These are phyloP conservation scores for Burhinus bistriatus DNA, from an alignment of 2,113 vertebrate genomes.

Conservation along the genomic window DNA sequence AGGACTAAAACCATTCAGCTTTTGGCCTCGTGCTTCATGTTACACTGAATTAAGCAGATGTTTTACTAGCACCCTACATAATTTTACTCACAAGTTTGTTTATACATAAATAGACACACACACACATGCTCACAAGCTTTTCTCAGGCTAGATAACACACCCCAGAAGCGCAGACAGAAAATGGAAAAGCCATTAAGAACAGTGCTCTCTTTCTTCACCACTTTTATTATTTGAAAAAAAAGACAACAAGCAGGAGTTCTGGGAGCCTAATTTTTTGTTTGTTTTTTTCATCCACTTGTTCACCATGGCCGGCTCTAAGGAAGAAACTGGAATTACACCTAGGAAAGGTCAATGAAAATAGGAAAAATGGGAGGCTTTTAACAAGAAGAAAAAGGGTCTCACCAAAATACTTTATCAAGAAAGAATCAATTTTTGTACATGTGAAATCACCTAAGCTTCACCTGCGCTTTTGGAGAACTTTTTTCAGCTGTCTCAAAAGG, in stretches of 20 bases:
- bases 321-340: neutral
- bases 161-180: neutral
- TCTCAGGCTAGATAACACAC: neutral
- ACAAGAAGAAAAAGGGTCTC: neutral
- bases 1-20: neutral
- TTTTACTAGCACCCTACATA: neutral
- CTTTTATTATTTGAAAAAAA: neutral
- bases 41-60: neutral
- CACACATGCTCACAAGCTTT: neutral
- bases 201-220: neutral
- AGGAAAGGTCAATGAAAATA: neutral
- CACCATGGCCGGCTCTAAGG: neutral
- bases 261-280: neutral
- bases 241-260: neutral
- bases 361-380: neutral
- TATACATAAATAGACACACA: neutral
- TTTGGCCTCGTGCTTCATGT: conserved; percentile 1
- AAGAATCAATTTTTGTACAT: neutral
- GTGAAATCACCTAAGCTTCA: neutral
- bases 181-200: neutral
- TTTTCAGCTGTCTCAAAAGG: neutral
- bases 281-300: neutral
- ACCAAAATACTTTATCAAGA: neutral
- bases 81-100: conserved; percentile 17
- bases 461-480: neutral